Evolutionary conservation across 2,888 invertebrate species (phyloP).

Genomic region (Drosophila anomalata): DNA sequence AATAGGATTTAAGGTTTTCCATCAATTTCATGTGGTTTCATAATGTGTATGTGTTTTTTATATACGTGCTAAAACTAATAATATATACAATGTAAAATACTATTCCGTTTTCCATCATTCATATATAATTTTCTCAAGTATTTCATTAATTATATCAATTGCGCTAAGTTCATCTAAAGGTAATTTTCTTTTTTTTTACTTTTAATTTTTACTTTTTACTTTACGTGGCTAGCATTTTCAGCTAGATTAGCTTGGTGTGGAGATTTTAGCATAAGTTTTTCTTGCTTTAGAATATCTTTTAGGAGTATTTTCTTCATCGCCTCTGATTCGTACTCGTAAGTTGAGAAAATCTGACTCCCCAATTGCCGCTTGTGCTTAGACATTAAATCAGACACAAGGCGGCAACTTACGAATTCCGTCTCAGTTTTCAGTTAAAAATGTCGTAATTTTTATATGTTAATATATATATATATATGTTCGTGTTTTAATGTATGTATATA

Average conservation of each 20-base stretch:
- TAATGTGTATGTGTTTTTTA: conserved; percentile 32
- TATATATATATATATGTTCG: conserved; percentile 43
- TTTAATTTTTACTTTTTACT: conserved; percentile 28
- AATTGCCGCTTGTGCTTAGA: conserved; percentile 26
- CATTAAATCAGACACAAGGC: conserved; percentile 59
- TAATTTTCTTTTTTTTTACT: conserved; percentile 60
- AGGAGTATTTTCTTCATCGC: conserved; percentile 61
- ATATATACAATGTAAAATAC: conserved; percentile 81
- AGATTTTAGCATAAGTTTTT: conserved; percentile 48
- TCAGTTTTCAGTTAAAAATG: conserved; percentile 64
- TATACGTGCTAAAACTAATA: conserved; percentile 82
- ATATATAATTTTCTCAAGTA: conserved; percentile 44
- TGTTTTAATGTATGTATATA: conserved; percentile 63
- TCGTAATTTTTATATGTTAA: conserved; percentile 40
- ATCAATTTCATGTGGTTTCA: conserved; percentile 67
- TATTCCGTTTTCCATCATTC: conserved; percentile 37
- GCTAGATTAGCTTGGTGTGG: conserved; percentile 45
- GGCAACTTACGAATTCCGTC: conserved; percentile 24
- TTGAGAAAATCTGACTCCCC: conserved; percentile 40
- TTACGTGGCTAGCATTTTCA: conserved; percentile 34
- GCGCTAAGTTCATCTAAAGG: conserved; percentile 84
- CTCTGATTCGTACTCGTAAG: conserved; percentile 5
- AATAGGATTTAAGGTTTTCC: conserved; percentile 69
- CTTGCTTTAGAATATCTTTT: conserved; percentile 73
- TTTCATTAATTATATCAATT: conserved; percentile 81